A percentile compares a stretch with the other conserved stretches of the same genome.
Conservation (phyloP, 2,113 vertebrate species). For the Hippocampus guttulatus region DNA sequence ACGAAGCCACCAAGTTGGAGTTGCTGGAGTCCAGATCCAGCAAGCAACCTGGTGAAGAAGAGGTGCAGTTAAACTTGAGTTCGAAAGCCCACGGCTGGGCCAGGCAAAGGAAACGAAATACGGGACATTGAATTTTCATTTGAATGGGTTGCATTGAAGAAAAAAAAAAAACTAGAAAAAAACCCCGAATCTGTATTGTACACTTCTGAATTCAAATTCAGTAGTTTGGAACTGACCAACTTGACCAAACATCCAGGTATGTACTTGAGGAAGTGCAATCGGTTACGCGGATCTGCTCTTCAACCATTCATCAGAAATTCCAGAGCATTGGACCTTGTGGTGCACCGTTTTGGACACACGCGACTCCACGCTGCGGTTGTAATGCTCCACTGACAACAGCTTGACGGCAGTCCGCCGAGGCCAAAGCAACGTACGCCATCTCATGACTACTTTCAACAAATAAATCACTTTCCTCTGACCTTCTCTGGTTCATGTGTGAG, state of each 20-base stretch:
- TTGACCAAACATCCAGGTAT: too few relatives aligned
- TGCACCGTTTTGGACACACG: conserved; percentile 18
- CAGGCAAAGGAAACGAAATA: too few relatives aligned
- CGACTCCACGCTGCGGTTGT: conserved; percentile 18
- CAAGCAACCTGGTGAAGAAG: conserved; percentile 54
- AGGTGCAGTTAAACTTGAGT: neutral
- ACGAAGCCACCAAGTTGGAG: conserved; percentile 58
- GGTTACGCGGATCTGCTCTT: too few relatives aligned
- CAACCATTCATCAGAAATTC: conserved; percentile 5
- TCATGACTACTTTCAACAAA: conserved; percentile 14
- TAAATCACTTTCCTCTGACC: conserved; percentile 19
- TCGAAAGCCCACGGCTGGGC: too few relatives aligned
- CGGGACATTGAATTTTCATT: too few relatives aligned
- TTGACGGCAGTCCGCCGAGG: conserved; percentile 11
- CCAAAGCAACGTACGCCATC: conserved; percentile 15
- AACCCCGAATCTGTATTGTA: too few relatives aligned
- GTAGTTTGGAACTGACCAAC: too few relatives aligned
- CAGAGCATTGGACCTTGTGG: conserved; percentile 19
- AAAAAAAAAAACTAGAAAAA: too few relatives aligned
- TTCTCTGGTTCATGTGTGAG: neutral
- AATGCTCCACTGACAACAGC: conserved; percentile 19
- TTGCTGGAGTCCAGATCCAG: conserved; percentile 70
- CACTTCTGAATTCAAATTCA: too few relatives aligned
- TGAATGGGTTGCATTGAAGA: too few relatives aligned
- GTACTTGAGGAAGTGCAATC: too few relatives aligned